Evolutionary conservation across 37 sponge, comb jelly and placozoan genomes (phyloP).

Genomic region (Haliclona indistincta): DNA sequence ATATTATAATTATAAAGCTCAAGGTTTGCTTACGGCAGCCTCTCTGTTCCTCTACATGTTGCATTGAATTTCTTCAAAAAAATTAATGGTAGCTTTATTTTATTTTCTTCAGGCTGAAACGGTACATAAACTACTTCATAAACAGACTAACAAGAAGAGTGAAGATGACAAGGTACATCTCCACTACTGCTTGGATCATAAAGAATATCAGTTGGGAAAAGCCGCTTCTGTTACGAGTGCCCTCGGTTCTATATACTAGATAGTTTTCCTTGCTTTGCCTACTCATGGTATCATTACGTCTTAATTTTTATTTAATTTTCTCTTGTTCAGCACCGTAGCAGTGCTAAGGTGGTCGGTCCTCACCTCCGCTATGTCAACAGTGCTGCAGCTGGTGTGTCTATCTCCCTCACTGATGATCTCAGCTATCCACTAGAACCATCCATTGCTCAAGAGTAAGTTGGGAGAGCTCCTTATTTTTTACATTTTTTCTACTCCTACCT

Average conservation of each 20-base stretch:
- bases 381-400: not conserved
- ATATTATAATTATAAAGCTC: no score
- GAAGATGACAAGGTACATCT: slow-evolving; percentile 47
- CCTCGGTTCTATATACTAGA: no score
- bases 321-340: not conserved
- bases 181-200: not conserved
- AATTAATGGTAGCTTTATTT: not conserved
- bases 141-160: slow-evolving; percentile 72
- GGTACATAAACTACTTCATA: slow-evolving; percentile 71
- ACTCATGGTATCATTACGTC: no score
- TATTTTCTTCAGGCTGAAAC: slow-evolving; percentile 63
- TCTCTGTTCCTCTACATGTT: no score
- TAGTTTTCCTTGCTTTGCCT: no score
- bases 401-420: slow-evolving; percentile 50
- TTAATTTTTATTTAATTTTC: no score
- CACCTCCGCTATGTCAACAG: slow-evolving; percentile 2
- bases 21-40: no score
- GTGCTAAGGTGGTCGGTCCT: not conserved
- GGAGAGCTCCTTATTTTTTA: no score
- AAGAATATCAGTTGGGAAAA: not conserved
- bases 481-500: no score
- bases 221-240: no score
- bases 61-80: not conserved
- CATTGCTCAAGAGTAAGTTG: not conserved
- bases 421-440: slow-evolving; percentile 24